Base-by-base conservation (phyloP, 2,797 vertebrate species). In the Lacerta viridis region DNA sequence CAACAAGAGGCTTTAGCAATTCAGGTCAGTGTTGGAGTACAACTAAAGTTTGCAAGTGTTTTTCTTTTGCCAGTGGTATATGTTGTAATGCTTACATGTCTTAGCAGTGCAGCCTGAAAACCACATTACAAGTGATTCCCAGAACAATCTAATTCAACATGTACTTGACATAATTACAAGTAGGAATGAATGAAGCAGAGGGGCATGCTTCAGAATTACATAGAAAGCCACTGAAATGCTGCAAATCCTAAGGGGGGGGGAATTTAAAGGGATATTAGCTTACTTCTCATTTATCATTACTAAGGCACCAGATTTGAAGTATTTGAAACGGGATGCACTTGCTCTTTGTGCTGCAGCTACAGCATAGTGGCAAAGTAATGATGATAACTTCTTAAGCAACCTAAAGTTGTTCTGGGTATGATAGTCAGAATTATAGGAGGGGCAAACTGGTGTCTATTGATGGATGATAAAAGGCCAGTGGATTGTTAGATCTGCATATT, bases 1-100 rank as follows among this genome's bases (percentile, higher is more conserved):
- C 99, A 99, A 15, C 99, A 99, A 91, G 99, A 99, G 91, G 97
- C 97, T 3, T 96, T 99, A 92, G 98, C 96, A 17, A 97, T 98
- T 94, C 99, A 99, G 96, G 99, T 98, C 92, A 92, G 82, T 80
- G n/a, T 7, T 17, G 72, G 41, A 33, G 3, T 23, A 2, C 3
- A 2, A 8, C 1, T 79, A 66, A 87, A 80, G 43, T 20, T 61
- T 88, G 0, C 20, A 23, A 4, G 55, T 6, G 6, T 66, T 13
- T 5, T 76, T 36, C 33, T 66, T 80, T 66, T 80, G 33, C 25
- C 68, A 36, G 25, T 27, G 3, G 7, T 87, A 7, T n/a, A 10
- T 39, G 43, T 33, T 23, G 20, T 29, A 66, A 46, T n/a, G 13
- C 33, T 77, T 50, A 27, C 46, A 69, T 15, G 17, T 75, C 8